Percentiles rank a stretch among this genome's conserved stretches.
Evolutionary conservation across 2,888 invertebrate genomes (phyloP).

Genomic region (Hipparchia semele): DNA sequence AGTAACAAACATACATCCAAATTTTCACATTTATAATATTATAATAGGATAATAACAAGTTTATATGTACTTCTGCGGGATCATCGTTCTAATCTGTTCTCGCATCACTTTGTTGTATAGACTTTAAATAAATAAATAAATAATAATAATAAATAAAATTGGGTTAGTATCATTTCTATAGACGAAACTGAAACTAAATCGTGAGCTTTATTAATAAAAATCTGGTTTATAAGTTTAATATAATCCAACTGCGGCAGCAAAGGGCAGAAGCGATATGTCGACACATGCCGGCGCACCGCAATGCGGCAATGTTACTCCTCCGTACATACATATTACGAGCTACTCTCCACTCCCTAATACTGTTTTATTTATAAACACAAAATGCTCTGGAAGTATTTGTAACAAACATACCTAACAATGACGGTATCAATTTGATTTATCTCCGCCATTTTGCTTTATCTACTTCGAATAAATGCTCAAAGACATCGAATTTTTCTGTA

Average conservation of each 20-base stretch:
- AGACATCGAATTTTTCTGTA: too few species aligned
- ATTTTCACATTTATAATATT: too few species aligned
- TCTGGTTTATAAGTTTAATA: constrained; percentile 26
- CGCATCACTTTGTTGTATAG: too few species aligned
- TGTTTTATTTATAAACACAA: constrained; percentile 59
- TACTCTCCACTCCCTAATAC: constrained; percentile 65
- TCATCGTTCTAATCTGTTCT: too few species aligned
- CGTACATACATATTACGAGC: constrained; percentile 68
- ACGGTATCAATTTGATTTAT: constrained; percentile 35
- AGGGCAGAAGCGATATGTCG: constrained; percentile 78
- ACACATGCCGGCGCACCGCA: constrained; percentile 76
- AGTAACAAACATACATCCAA: too few species aligned
- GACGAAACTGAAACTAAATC: background rate
- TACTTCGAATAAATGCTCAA: background rate
- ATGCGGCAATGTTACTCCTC: constrained; percentile 76
- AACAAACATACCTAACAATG: constrained; percentile 38
- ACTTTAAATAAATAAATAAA: too few species aligned
- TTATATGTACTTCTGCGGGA: too few species aligned
- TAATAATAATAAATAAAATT: too few species aligned
- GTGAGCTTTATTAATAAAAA: constrained; percentile 20
- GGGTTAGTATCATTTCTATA: background rate
- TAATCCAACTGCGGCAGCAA: constrained; percentile 58
- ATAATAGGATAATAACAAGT: too few species aligned
- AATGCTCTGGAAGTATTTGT: constrained; percentile 48
- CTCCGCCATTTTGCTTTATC: background rate